Conservation (phyloP, 2,888 invertebrate species). For the Meteorus colon region DNA sequence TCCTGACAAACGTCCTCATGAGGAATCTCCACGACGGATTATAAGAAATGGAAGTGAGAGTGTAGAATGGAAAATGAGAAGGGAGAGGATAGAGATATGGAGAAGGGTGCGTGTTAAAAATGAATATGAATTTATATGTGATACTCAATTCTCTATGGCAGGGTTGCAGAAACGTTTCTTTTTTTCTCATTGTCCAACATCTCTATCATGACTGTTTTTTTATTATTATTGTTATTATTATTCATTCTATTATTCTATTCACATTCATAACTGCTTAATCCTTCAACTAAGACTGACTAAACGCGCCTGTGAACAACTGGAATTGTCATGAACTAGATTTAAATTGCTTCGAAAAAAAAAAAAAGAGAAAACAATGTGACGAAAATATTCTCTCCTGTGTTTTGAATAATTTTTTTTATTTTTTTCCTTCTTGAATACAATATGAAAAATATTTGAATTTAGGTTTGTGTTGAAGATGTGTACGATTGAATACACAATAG, state of each 20-base stretch:
- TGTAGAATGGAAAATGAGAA: not conserved
- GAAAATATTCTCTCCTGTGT: not conserved
- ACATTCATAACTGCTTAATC: conserved; percentile 8
- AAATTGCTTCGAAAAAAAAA: conserved; percentile 4
- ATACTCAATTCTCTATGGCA: not conserved
- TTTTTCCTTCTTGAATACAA: not conserved
- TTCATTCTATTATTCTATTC: conserved; percentile 17
- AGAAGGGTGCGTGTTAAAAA: not conserved
- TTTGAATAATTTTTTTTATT: not conserved
- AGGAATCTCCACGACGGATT: conserved; percentile 44
- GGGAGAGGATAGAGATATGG: not conserved
- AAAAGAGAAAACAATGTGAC: not conserved
- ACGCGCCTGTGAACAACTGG: conserved; percentile 14
- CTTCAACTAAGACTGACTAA: conserved; percentile 25
- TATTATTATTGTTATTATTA: conserved; percentile 13
- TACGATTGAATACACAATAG: conserved; percentile 5
- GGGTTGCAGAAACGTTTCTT: not conserved
- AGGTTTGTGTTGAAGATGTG: not conserved
- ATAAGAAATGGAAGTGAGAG: conserved; percentile 28
- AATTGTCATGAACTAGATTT: conserved; percentile 22
- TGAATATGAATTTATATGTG: not conserved
- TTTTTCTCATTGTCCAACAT: conserved; percentile 40
- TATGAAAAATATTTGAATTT: conserved; percentile 2
- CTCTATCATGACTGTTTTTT: conserved; percentile 31
- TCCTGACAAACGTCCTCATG: conserved; percentile 59